Base-by-base conservation (phyloP, 2,888 invertebrate genomes). In the Brenthis daphne region DNA sequence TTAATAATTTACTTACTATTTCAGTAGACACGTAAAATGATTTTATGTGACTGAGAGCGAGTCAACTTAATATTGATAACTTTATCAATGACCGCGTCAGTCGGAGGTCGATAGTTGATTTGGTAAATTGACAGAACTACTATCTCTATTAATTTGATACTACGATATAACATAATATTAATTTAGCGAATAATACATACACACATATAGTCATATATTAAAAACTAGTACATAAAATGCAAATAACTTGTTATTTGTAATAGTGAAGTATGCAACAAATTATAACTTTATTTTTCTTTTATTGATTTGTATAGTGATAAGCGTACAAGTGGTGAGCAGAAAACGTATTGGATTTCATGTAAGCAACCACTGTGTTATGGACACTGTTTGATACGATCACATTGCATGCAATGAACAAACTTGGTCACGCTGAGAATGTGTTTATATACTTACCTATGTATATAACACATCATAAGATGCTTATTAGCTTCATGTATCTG, bases 41-140 rank as follows among this genome's bases (percentile, higher is more conserved):
- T 53, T 63, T 20, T 37, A 14, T 20, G 16, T 55, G 48, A 37
- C 60, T 24, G 50, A 29, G 50, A 29, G 33, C 54, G 37, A 60
- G 12, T 33, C 43, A 47, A 57, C n/a, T 48, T 6, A 57, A 69
- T 55, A 63, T 71, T 77, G 79, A 84, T 85, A 83, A 79, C 71
- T 82, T 87, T 87, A 88, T 89, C 89, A 75, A 69, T 74, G 74
- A 75, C 75, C 75, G 74, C 67, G 61, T 71, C 70, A 65, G 64
- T 66, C 68, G 63, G 72, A 74, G 77, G 77, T 76, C 76, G 76
- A 69, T 73, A 64, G 70, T 64, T 67, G 61, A 71, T 75, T 77
- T 71, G 69, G 65, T 65, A 33, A 69, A 68, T 70, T 71, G 56
- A 60, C 56, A 70, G 64, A 55, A 29, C 57, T 58, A 60, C 69